These are phyloP conservation scores for Actias luna DNA, from an alignment of 2,888 invertebrate species.

Conservation along the genomic window DNA sequence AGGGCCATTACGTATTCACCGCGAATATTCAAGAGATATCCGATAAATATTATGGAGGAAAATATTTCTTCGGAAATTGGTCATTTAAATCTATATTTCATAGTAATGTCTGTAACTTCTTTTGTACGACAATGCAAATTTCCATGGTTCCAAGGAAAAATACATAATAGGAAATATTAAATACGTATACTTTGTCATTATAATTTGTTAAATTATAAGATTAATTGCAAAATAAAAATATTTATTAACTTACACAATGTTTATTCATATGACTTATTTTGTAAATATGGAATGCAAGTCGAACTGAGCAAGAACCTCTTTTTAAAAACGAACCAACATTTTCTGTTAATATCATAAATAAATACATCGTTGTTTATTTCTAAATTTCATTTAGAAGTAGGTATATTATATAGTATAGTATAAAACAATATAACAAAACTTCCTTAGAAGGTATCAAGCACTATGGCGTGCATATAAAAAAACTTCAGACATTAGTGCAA, in stretches of 20 bases:
- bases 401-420: too few relatives aligned
- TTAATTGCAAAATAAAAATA: neutral
- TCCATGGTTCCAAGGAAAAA: slow-evolving; percentile 12
- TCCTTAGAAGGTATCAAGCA: too few relatives aligned
- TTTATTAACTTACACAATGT: neutral
- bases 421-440: too few relatives aligned
- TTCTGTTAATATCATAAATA: too few relatives aligned
- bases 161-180: neutral
- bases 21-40: slow-evolving; percentile 17
- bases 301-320: too few relatives aligned
- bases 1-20: slow-evolving; percentile 13
- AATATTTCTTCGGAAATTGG: slow-evolving; percentile 28
- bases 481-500: too few relatives aligned
- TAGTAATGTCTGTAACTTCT: slow-evolving; percentile 22
- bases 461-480: too few relatives aligned
- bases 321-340: too few relatives aligned
- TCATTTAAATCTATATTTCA: slow-evolving; percentile 16
- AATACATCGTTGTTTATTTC: too few relatives aligned
- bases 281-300: too few relatives aligned
- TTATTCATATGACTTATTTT: neutral
- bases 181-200: neutral
- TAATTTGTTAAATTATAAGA: neutral
- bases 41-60: slow-evolving; percentile 19
- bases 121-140: slow-evolving; percentile 16
- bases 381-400: too few relatives aligned